Percentiles rank a stretch among this genome's conserved stretches.
These are phyloP conservation scores for Acropternis orthonyx DNA, from an alignment of 2,797 vertebrate species.

Conservation along the genomic window DNA sequence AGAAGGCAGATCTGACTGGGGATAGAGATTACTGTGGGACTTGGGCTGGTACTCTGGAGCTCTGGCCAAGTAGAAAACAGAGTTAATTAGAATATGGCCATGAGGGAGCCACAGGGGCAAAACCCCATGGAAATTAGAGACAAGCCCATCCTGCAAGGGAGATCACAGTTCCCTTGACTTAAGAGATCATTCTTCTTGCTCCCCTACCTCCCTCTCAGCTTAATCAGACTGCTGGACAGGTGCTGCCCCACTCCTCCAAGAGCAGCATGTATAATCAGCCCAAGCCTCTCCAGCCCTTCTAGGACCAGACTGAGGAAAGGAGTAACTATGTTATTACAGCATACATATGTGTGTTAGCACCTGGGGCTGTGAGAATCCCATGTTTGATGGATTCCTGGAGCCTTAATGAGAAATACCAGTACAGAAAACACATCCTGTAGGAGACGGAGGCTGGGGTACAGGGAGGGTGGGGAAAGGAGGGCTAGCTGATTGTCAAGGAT, in stretches of 20 bases:
- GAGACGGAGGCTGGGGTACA: not conserved
- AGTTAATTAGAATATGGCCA: not conserved
- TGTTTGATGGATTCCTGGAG: not conserved
- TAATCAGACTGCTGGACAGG: not conserved
- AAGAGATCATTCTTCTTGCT: not conserved
- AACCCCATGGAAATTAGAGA: not conserved
- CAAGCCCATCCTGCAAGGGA: not conserved
- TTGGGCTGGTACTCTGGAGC: fast-evolving
- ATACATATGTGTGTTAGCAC: not conserved
- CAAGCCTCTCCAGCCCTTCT: not conserved
- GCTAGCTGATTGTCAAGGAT: not conserved
- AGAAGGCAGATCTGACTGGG: not conserved
- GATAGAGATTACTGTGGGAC: not conserved
- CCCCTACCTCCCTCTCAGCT: not conserved
- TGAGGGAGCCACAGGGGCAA: not conserved
- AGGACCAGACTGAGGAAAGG: not conserved
- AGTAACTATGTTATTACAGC: not conserved
- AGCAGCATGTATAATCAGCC: not conserved
- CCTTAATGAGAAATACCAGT: not conserved
- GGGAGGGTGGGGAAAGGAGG: not conserved
- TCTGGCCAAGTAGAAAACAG: not conserved
- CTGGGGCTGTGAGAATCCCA: not conserved
- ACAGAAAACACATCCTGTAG: not conserved
- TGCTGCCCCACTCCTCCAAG: not conserved
- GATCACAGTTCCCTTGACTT: not conserved